Base-by-base conservation (phyloP, 2,113 vertebrate species). In the Alouatta palliata region DNA sequence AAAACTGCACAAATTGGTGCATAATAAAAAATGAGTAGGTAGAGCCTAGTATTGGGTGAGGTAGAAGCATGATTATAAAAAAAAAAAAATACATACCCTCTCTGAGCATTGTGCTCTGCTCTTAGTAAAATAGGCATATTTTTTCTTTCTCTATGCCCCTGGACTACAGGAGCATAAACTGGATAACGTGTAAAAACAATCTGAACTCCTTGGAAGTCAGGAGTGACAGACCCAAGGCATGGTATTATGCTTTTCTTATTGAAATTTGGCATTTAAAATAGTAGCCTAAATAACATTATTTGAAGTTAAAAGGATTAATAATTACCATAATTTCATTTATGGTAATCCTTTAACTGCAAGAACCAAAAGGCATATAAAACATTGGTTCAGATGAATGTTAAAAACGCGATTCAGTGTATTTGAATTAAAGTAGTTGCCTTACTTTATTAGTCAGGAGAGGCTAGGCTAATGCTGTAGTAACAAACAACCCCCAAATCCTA, bases 311-410 rank as follows among this genome's bases (percentile, higher is more conserved):
- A 79, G 80, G 82, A 80, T 52, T 83, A 80, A 27, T 45, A 6
- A n/a, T n/a, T n/a, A n/a, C n/a, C n/a, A n/a, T n/a, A 30, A 40
- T 61, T 83, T 90, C 10, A 92, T 61, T 96, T 92, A 92, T 89
- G 66, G 64, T 85, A 49, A 64, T 81, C 85, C 94, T 98, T 87
- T 96, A 92, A 81, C 85, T 81, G 49, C 8, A 85, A 82, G 47
- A 96, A 66, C 8, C 30, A 75, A 76, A 92, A 88, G 54, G 52
- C 37, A 32, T 90, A 75, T 87, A 94, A 95, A 83, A 80, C 40
- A 68, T 43, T 20, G 27, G 11, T 83, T 81, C 45, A 76, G 58
- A 52, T n/a, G 25, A 73, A 12, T 32, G 54, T 40, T 90, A 80
- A 89, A 83, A 77, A 87, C 56, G 35, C 23, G 37, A 71, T 80